phyloP scores from a whole-genome alignment of 2,888 invertebrate species.

The Nasonovia ribisnigri region DNA sequence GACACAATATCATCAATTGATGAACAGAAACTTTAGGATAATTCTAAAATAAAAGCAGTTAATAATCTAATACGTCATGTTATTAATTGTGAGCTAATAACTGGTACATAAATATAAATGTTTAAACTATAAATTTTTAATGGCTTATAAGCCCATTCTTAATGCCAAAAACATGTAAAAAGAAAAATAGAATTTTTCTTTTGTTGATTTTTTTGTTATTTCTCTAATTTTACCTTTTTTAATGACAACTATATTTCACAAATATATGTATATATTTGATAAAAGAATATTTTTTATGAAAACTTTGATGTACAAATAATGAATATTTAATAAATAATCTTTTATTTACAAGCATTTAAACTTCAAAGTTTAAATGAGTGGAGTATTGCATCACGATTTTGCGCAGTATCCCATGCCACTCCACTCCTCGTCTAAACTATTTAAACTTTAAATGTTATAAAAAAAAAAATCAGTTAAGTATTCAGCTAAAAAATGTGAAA shows the following conservation, averaged over 20 bases:
- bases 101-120: not conserved
- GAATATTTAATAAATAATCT: slow-evolving; percentile 7
- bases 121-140: not conserved
- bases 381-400: not conserved
- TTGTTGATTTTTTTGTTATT: not conserved
- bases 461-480: slow-evolving; percentile 12
- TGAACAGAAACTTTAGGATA: not conserved
- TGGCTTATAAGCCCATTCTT: not conserved
- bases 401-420: not conserved
- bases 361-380: not conserved
- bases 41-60: not conserved
- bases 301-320: not conserved
- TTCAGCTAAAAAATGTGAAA: not conserved
- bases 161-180: not conserved
- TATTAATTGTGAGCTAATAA: not conserved
- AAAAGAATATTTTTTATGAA: not conserved
- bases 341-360: not conserved
- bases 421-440: not conserved
- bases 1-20: not conserved
- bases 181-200: not conserved
- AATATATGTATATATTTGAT: not conserved
- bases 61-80: not conserved
- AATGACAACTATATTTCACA: not conserved
- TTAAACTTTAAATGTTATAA: not conserved
- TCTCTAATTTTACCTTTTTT: not conserved